A percentile compares a stretch with the other conserved stretches of the same genome.
phyloP scores from a whole-genome alignment of 2,888 invertebrate genomes.

The Spialia ferax region DNA sequence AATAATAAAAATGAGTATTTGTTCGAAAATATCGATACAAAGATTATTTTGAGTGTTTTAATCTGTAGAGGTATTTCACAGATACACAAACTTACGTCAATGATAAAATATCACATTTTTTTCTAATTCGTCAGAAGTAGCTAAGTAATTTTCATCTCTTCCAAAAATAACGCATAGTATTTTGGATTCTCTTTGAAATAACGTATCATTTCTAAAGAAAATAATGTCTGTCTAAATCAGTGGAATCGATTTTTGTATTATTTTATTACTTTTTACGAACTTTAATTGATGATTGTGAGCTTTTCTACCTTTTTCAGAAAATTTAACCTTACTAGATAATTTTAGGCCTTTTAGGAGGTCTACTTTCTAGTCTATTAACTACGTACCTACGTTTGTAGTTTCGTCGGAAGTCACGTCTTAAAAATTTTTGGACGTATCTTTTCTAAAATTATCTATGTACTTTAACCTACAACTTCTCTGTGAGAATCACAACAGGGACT shows the following conservation, averaged over 20 bases:
- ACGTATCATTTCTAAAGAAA: neutral
- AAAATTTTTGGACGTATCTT: too few relatives aligned
- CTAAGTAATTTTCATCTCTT: neutral
- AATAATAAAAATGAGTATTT: constrained; percentile 37
- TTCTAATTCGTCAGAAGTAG: neutral
- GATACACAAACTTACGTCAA: neutral
- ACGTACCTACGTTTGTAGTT: too few relatives aligned
- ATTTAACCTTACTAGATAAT: too few relatives aligned
- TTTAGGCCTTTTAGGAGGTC: neutral
- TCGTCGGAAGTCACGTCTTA: too few relatives aligned
- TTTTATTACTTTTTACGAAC: neutral
- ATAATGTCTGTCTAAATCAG: neutral
- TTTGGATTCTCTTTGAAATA: too few relatives aligned
- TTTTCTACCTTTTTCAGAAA: too few relatives aligned
- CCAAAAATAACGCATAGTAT: too few relatives aligned
- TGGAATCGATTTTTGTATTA: neutral
- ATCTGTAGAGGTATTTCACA: neutral
- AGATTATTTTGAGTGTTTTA: neutral
- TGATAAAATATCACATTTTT: constrained; percentile 7
- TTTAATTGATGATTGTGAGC: constrained; percentile 21
- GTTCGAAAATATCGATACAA: constrained; percentile 10
- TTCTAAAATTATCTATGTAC: too few relatives aligned
- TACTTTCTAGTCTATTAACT: too few relatives aligned
- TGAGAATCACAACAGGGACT: too few relatives aligned
- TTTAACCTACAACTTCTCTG: too few relatives aligned